These are phyloP conservation scores for Anarsia innoxiella DNA, from an alignment of 2,888 invertebrate species.

Conservation along the genomic window DNA sequence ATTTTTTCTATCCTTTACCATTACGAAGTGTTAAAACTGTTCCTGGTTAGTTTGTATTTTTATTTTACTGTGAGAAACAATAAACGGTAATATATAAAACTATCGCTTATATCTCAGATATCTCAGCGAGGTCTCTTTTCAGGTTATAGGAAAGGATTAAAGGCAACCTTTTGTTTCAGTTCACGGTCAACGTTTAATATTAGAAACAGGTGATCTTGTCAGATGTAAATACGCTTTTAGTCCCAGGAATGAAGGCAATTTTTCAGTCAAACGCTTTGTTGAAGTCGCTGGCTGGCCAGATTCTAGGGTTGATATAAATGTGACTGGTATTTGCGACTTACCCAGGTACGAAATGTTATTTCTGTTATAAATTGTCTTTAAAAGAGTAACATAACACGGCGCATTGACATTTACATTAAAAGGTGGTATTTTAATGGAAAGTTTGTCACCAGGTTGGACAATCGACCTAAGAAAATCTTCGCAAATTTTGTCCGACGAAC, in stretches of 20 bases:
- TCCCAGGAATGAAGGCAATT: conserved; percentile 56
- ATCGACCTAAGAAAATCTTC: conserved; percentile 67
- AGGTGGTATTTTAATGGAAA: too few species aligned
- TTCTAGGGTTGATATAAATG: conserved; percentile 49
- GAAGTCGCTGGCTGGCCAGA: conserved; percentile 67
- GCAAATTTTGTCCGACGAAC: conserved; percentile 56
- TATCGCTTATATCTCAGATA: too few species aligned
- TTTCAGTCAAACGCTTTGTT: conserved; percentile 50
- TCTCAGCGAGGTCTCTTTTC: too few species aligned
- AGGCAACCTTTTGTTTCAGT: too few species aligned
- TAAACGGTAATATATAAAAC: too few species aligned
- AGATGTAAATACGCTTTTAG: conserved; percentile 63
- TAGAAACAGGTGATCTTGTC: conserved; percentile 57
- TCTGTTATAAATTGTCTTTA: too few species aligned
- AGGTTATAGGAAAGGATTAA: too few species aligned
- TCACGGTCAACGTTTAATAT: conserved; percentile 32
- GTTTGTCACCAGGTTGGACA: conserved; percentile 63
- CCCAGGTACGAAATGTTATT: conserved; percentile 60
- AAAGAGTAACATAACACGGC: too few species aligned
- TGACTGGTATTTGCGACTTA: conserved; percentile 55
- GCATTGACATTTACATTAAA: too few species aligned
- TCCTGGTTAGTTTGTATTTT: too few species aligned
- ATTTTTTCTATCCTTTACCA: conserved; percentile 37
- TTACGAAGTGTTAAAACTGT: conserved; percentile 39
- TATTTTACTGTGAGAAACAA: too few species aligned